Percentiles rank a stretch among this genome's conserved stretches.
Conservation (phyloP, 2,113 vertebrate species). For the Saccopteryx leptura region DNA sequence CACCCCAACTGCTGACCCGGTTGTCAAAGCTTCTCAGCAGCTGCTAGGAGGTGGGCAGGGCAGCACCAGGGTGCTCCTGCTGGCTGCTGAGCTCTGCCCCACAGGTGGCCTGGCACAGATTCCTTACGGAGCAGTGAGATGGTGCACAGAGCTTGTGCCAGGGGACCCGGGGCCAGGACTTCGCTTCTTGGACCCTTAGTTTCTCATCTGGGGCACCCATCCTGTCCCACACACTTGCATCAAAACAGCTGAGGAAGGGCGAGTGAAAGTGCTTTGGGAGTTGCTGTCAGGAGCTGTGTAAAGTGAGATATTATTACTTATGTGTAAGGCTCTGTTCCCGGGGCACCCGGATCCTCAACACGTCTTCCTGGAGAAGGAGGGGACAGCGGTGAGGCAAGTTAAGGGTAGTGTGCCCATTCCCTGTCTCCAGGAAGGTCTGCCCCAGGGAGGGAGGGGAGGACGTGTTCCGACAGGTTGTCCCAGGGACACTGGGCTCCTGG, state of each 20-base stretch:
- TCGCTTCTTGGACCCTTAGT: not conserved
- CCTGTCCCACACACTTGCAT: rapidly evolving
- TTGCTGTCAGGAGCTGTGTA: rapidly evolving
- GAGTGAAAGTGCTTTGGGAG: not conserved
- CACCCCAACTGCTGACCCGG: slow-evolving; percentile 62
- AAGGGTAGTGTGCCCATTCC: not conserved
- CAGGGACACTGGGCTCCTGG: not conserved
- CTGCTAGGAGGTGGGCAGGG: not conserved
- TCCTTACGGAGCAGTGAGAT: not conserved
- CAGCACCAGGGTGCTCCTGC: slow-evolving; percentile 36
- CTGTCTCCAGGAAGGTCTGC: not conserved
- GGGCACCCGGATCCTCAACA: not conserved
- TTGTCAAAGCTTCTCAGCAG: slow-evolving; percentile 76
- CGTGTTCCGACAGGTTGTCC: not conserved
- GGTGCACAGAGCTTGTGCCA: rapidly evolving
- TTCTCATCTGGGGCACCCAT: not conserved
- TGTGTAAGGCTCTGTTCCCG: not conserved
- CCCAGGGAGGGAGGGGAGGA: not conserved
- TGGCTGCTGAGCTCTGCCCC: rapidly evolving
- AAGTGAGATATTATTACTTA: not conserved
- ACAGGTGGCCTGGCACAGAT: rapidly evolving
- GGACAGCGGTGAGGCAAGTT: not conserved
- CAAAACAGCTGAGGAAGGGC: not conserved
- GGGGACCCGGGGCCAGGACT: not conserved
- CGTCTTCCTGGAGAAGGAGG: not conserved